Conservation (phyloP, 2,113 vertebrate species). For the Rhinopithecus roxellana region DNA sequence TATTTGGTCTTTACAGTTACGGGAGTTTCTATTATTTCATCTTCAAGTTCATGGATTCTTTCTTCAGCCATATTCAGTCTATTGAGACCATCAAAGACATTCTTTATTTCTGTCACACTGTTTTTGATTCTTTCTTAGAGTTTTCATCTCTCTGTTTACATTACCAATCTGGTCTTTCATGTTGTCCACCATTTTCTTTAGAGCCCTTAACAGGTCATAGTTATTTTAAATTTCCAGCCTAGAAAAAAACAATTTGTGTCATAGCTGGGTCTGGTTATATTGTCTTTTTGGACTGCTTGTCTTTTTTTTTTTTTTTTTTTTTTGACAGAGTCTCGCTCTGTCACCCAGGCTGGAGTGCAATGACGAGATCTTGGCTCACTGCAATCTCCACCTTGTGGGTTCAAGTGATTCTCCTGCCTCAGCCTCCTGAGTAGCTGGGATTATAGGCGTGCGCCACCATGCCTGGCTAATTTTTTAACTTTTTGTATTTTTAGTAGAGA, state of each 20-base stretch:
- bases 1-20: not conserved
- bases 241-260: not conserved
- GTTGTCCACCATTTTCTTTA: not conserved
- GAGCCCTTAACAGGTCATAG: not conserved
- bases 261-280: not conserved
- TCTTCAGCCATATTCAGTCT: not conserved
- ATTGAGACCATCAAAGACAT: not conserved
- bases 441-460: too few relatives aligned
- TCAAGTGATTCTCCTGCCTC: too few relatives aligned
- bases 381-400: too few relatives aligned
- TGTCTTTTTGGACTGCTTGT: not conserved
- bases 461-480: too few relatives aligned
- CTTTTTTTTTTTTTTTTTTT: too few relatives aligned
- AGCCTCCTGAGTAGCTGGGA: too few relatives aligned
- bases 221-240: not conserved
- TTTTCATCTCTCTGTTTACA: not conserved
- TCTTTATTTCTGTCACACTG: not conserved
- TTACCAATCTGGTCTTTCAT: not conserved
- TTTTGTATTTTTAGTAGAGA: too few relatives aligned
- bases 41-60: not conserved
- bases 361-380: too few relatives aligned
- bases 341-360: too few relatives aligned
- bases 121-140: not conserved
- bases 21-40: not conserved
- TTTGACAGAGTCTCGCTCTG: too few relatives aligned